Conservation (phyloP, 92 coral and sea anemone genomes). For the Hydrozoanthus gracilis region DNA sequence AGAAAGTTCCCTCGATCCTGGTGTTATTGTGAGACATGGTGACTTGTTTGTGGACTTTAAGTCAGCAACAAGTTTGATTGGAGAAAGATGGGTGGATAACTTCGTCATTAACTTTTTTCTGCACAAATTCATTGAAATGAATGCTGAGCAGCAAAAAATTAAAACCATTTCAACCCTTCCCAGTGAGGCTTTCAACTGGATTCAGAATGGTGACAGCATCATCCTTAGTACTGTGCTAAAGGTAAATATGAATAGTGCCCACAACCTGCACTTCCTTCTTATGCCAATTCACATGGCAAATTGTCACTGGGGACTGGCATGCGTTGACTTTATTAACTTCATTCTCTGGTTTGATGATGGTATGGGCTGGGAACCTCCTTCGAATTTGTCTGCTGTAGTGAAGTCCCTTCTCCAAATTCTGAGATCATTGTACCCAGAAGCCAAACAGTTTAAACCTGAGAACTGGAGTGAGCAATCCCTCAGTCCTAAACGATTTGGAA, state of each 20-base stretch:
- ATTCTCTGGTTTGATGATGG: constrained; percentile 36
- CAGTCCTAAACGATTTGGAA: constrained; percentile 11
- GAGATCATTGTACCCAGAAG: not conserved
- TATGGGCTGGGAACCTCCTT: not conserved
- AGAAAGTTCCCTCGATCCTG: constrained; percentile 3
- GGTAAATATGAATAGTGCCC: not conserved
- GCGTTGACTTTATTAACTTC: constrained; percentile 18
- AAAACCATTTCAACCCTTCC: constrained; percentile 3
- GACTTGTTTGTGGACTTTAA: constrained; percentile 28
- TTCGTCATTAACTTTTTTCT: constrained; percentile 12
- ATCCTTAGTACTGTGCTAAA: not conserved
- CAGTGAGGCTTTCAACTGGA: constrained; percentile 20
- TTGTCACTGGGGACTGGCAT: constrained; percentile 35
- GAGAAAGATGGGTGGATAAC: constrained; percentile 31
- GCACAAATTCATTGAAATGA: constrained; percentile 20
- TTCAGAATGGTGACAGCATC: not conserved
- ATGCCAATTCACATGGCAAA: constrained; percentile 15
- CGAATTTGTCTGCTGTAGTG: not conserved
- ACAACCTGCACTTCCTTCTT: constrained; percentile 7
- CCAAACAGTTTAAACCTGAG: not conserved
- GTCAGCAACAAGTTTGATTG: constrained; percentile 14
- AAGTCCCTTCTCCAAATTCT: not conserved
- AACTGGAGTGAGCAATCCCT: not conserved
- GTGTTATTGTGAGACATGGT: not conserved
- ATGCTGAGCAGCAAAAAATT: constrained; percentile 7